Evolutionary conservation across 2,113 vertebrate genomes (phyloP), one percentile per base, ranked within the genome.

Genomic region (Cromileptes altivelis): DNA sequence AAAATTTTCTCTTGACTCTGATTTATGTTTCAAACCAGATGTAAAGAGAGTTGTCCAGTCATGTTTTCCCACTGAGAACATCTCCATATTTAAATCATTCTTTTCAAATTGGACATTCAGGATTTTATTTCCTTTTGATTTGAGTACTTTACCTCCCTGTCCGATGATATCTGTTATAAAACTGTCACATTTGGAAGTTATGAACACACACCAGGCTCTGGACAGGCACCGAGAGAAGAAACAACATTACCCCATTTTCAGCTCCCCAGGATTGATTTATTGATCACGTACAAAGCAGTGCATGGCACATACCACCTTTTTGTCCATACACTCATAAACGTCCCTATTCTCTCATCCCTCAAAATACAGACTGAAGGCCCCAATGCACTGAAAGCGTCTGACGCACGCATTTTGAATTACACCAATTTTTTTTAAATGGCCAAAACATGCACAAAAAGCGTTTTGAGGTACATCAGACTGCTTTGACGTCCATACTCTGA

Each of bases 201-300:
- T 88, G 70, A 58, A 70, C 63, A 25, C 71, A 37, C 63, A n/a
- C 72, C 40, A 53, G 30, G 64, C 78, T 86, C 64, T 57, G 62
- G 40, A 70, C 68, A 73, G 81, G 50, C 75, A 71, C 53, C 62
- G 17, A 52, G 69, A 79, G 33, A 50, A 78, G 23, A 81, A 65
- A 71, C 14, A 12, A 52, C 68, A 70, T 82, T 60, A 52, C 47
- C 64, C 47, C 69, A 61, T 67, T 81, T 82, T 85, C 55, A 53
- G 50, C 69, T 78, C 69, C 61, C 78, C 80, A 30, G 17, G 60
- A 68, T 75, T 81, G 60, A 87, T 87, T 90, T 84, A 91, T 81
- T 78, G 85, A 91, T 90, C 50, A 78, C n/a, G 40, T 47, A n/a
- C 73, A 76, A 86, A 88, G 79, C 72, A 40, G 21, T 27, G 72